Base-by-base conservation (phyloP, 2,113 vertebrate species). In the Hypomesus transpacificus region DNA sequence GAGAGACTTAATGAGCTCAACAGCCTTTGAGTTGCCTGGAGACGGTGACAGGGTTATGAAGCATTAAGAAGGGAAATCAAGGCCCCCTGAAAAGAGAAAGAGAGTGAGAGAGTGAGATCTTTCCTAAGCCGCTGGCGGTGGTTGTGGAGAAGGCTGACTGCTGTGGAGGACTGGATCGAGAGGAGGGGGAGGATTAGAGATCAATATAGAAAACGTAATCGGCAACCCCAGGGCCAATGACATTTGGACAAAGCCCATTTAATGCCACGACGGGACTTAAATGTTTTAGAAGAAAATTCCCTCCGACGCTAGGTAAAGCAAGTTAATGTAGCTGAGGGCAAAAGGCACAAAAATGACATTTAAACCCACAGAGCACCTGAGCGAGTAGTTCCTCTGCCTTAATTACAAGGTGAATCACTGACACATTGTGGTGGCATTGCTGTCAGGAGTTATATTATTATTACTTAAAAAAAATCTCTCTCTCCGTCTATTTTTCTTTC, bases 11-110 rank as follows among this genome's bases (percentile, higher is more conserved):
- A 90, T 83, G 67, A 88, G 86, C 82, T 88, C 83, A 84, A 84
- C 80, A 79, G 86, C 86, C 82, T 85, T 83, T 87, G 86, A 87
- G 87, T 88, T 90, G 88, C 88, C 89, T 85, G 85, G 89, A 89
- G 88, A 89, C 84, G 80, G 84, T 75, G 77, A 75, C 77, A 73
- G 81, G 79, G 84, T 84, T 87, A 84, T 78, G 88, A 83, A 83
- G 84, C 86, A 85, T 87, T 84, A 85, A 86, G 78, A 80, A 84
- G 77, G 77, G 82, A 86, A 89, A 86, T 82, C 71, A 82, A 83
- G 83, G 80, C 73, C 70, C 70, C 73, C 65, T 65, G 71, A 80
- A 80, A 67, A 78, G 64, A 70, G 71, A 76, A 71, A 73, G 71
- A 76, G 74, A 28, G 67, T 71, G 71, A 76, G 74, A 28, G 67